phyloP scores from a whole-genome alignment of 1,140 invertebrate species.

The Drosophila carrolli region DNA sequence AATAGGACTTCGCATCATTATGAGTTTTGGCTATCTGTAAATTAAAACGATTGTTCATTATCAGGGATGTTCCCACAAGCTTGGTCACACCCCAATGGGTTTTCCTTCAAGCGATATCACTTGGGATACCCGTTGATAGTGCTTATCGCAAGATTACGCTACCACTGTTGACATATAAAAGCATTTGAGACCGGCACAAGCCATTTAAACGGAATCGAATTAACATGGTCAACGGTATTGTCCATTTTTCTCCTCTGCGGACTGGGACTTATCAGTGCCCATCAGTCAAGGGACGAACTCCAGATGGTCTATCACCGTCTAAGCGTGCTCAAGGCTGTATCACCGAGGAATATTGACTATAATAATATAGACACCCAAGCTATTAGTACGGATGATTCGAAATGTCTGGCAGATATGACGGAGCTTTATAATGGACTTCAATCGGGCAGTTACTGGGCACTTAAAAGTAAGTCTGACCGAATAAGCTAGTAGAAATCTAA shows the following conservation, averaged over 20 bases:
- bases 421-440: background rate
- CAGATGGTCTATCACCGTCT: background rate
- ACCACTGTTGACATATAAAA: constrained; percentile 13
- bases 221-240: constrained; percentile 19
- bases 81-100: background rate
- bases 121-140: constrained; percentile 25
- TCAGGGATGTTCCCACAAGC: constrained; percentile 22
- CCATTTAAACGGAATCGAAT: constrained; percentile 3
- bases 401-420: constrained; percentile 14
- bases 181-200: background rate
- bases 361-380: background rate
- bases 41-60: background rate
- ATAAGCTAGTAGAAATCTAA: background rate
- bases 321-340: background rate
- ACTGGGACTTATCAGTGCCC: background rate
- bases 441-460: background rate
- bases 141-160: constrained; percentile 22
- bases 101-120: constrained; percentile 3
- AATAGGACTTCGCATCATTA: background rate
- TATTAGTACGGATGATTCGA: background rate
- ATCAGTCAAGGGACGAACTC: background rate
- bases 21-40: constrained; percentile 8
- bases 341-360: constrained; percentile 1
- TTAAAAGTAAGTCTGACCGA: constrained; percentile 24
- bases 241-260: constrained; percentile 1